A percentile compares a stretch with the other conserved stretches of the same genome.
phyloP scores from a whole-genome alignment of 2,797 vertebrate species.

The Psittacula echo region DNA sequence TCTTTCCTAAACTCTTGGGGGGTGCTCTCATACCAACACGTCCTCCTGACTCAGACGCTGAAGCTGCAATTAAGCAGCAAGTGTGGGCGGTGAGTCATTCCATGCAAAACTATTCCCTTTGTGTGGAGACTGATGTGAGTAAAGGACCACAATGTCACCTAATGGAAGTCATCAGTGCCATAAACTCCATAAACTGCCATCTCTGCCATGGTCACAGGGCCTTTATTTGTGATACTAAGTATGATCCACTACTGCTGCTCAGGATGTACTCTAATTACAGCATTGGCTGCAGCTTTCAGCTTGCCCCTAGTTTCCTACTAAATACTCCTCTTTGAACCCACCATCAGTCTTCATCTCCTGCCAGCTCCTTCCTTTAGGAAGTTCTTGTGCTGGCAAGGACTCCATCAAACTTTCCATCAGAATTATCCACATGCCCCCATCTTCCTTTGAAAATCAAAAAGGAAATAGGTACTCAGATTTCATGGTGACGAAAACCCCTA shows the following conservation, averaged over 20 bases:
- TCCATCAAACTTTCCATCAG: background rate
- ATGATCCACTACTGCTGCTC: background rate
- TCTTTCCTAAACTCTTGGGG: background rate
- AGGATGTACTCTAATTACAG: background rate
- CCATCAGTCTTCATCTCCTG: background rate
- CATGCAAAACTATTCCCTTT: background rate
- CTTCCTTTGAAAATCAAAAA: background rate
- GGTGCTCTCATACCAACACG: background rate
- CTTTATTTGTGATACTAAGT: background rate
- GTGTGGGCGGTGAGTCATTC: background rate
- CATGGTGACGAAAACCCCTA: background rate
- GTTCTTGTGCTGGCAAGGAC: background rate
- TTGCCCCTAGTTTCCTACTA: background rate
- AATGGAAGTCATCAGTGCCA: background rate
- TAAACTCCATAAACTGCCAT: background rate
- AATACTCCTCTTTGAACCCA: background rate
- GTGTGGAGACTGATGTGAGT: background rate
- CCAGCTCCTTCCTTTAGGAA: background rate
- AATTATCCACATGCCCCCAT: background rate
- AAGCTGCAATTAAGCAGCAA: slow-evolving; percentile 10
- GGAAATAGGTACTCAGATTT: background rate
- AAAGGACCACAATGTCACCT: background rate
- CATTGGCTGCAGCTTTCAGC: background rate
- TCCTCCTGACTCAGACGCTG: background rate
- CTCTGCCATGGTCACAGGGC: background rate